Conservation (phyloP, 1,140 invertebrate species). For the Choristoneura fumiferana region DNA sequence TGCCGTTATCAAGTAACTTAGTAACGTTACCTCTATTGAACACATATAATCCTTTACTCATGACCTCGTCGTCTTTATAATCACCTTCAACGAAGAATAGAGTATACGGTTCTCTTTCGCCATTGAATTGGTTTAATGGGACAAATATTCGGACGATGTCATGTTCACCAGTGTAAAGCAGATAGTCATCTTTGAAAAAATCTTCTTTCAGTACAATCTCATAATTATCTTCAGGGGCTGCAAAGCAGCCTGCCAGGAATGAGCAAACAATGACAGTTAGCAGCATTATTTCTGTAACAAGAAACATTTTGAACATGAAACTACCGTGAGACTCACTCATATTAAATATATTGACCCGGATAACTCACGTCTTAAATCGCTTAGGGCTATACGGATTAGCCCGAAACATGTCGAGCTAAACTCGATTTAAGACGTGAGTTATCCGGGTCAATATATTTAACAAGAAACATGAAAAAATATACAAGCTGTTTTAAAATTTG, state of each 20-base stretch:
- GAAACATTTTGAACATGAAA: too few relatives aligned
- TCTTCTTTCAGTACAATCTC: slow-evolving; percentile 31
- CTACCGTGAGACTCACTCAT: too few relatives aligned
- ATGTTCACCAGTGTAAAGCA: slow-evolving; percentile 43
- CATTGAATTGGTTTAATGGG: slow-evolving; percentile 51
- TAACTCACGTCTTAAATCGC: too few relatives aligned
- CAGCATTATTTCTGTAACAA: slow-evolving; percentile 25
- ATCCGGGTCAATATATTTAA: too few relatives aligned
- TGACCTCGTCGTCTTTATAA: slow-evolving; percentile 26
- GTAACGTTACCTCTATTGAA: slow-evolving; percentile 31
- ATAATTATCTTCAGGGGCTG: slow-evolving; percentile 29
- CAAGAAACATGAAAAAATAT: too few relatives aligned
- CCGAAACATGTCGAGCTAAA: too few relatives aligned
- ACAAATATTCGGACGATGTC: slow-evolving; percentile 53
- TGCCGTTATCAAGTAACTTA: slow-evolving; percentile 49
- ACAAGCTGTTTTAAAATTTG: too few relatives aligned
- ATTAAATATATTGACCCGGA: too few relatives aligned
- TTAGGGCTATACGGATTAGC: too few relatives aligned
- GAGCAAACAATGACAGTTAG: slow-evolving; percentile 22
- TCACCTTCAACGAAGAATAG: slow-evolving; percentile 52
- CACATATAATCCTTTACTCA: slow-evolving; percentile 43
- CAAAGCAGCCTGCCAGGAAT: slow-evolving; percentile 24
- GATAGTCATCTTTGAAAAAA: slow-evolving; percentile 33
- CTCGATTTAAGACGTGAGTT: too few relatives aligned
- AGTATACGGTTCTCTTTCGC: slow-evolving; percentile 31